These are phyloP conservation scores for Taphrorychus bicolor DNA, from an alignment of 2,888 invertebrate genomes.

Conservation along the genomic window DNA sequence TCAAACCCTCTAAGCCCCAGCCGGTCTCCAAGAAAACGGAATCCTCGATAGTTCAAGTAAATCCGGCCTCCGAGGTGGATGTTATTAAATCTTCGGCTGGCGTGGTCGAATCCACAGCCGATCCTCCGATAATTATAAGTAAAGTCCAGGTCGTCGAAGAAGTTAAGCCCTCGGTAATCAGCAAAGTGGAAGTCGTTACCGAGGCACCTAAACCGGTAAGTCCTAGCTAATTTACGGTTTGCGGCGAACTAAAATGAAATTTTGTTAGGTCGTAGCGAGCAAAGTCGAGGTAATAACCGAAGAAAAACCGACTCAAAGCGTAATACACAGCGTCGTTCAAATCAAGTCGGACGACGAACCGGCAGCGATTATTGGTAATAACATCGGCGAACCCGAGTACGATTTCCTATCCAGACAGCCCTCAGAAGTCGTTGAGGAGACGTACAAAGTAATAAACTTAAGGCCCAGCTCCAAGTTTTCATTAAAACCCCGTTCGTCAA, in stretches of 20 bases:
- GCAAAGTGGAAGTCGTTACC: constrained; percentile 39
- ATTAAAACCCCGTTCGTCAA: constrained; percentile 61
- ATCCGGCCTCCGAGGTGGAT: constrained; percentile 63
- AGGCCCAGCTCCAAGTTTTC: constrained; percentile 70
- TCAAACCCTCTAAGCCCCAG: constrained; percentile 61
- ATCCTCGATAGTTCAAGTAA: constrained; percentile 52
- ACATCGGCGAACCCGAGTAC: constrained; percentile 82
- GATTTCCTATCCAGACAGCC: constrained; percentile 86
- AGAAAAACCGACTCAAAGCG: constrained; percentile 45
- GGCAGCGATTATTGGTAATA: constrained; percentile 70
- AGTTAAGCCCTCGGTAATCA: constrained; percentile 31
- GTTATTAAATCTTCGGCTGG: constrained; percentile 64
- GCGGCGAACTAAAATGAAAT: neutral
- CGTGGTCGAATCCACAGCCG: constrained; percentile 57
- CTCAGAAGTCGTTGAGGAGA: constrained; percentile 84
- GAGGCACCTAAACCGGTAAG: constrained; percentile 30
- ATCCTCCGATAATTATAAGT: constrained; percentile 50
- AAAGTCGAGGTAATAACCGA: constrained; percentile 57
- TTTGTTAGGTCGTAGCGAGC: constrained; percentile 42
- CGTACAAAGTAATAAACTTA: constrained; percentile 82
- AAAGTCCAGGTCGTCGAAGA: constrained; percentile 45
- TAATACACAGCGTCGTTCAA: constrained; percentile 51
- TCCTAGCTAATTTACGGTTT: neutral
- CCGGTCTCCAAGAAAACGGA: constrained; percentile 61
- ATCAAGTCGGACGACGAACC: constrained; percentile 64